Conservation (phyloP, 2,888 invertebrate species). For the Buathra laborator region DNA sequence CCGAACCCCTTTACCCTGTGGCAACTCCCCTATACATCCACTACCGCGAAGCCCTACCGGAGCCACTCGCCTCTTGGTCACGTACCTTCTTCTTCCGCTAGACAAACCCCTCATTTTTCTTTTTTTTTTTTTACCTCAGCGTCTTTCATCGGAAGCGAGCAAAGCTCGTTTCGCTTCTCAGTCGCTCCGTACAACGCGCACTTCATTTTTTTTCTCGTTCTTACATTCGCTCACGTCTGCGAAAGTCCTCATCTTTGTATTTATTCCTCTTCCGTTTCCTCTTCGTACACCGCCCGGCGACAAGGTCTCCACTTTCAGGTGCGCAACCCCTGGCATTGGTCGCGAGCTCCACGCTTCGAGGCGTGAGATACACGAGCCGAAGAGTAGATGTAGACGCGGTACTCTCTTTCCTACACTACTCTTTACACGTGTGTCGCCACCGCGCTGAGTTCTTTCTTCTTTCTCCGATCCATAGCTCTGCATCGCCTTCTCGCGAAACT, state of each 20-base stretch:
- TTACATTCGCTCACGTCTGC: constrained; percentile 32
- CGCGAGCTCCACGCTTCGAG: constrained; percentile 43
- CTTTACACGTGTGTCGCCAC: not conserved
- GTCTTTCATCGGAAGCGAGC: constrained; percentile 31
- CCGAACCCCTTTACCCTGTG: constrained; percentile 52
- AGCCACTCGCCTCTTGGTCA: constrained; percentile 59
- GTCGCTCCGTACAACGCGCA: not conserved
- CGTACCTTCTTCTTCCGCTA: constrained; percentile 61
- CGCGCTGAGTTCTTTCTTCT: not conserved
- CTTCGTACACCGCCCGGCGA: not conserved
- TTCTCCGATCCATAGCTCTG: not conserved
- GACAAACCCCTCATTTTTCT: constrained; percentile 7
- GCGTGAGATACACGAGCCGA: constrained; percentile 17
- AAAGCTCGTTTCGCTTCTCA: not conserved
- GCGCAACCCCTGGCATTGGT: not conserved
- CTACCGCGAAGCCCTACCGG: constrained; percentile 61
- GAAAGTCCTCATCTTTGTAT: constrained; percentile 19
- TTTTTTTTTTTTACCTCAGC: constrained; percentile 13
- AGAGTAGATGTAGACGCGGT: not conserved
- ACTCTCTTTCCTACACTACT: not conserved
- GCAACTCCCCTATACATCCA: constrained; percentile 34
- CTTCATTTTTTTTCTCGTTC: constrained; percentile 27
- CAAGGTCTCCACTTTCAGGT: constrained; percentile 38
- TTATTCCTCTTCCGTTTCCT: constrained; percentile 36
- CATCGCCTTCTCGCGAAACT: constrained; percentile 24